Conservation (phyloP, 1,140 invertebrate genomes). For the Polypedilum vanderplanki region DNA sequence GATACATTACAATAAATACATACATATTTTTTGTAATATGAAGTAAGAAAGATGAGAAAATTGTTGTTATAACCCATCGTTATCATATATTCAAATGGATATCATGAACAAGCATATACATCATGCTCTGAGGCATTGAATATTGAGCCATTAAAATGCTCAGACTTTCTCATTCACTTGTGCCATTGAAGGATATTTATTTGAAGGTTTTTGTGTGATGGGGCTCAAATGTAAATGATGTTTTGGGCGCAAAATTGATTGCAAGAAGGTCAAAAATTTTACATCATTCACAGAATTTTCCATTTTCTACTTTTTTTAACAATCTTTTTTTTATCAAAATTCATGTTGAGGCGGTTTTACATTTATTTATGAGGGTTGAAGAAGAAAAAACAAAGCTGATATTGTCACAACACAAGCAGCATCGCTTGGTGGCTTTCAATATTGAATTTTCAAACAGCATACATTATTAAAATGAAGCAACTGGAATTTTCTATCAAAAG, state of each 20-base stretch:
- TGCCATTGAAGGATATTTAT: too few relatives aligned
- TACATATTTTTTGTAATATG: not conserved
- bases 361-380: not conserved
- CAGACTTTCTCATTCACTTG: too few relatives aligned
- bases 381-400: not conserved
- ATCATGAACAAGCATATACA: not conserved
- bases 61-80: slow-evolving; percentile 17
- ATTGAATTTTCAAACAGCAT: slow-evolving; percentile 20
- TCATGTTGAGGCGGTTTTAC: slow-evolving; percentile 5
- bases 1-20: not conserved
- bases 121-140: not conserved
- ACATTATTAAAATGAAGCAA: slow-evolving; percentile 9
- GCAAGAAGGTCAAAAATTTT: too few relatives aligned
- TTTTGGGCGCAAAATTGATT: too few relatives aligned
- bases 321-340: not conserved
- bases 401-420: not conserved
- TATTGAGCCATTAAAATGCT: slow-evolving; percentile 15
- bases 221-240: too few relatives aligned
- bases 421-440: not conserved
- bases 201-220: too few relatives aligned
- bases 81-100: not conserved
- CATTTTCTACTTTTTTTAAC: not conserved
- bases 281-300: too few relatives aligned
- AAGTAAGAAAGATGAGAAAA: not conserved
- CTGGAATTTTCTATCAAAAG: too few relatives aligned